Conservation (phyloP, 2,113 vertebrate genomes). For the Nothobranchius furzeri region DNA sequence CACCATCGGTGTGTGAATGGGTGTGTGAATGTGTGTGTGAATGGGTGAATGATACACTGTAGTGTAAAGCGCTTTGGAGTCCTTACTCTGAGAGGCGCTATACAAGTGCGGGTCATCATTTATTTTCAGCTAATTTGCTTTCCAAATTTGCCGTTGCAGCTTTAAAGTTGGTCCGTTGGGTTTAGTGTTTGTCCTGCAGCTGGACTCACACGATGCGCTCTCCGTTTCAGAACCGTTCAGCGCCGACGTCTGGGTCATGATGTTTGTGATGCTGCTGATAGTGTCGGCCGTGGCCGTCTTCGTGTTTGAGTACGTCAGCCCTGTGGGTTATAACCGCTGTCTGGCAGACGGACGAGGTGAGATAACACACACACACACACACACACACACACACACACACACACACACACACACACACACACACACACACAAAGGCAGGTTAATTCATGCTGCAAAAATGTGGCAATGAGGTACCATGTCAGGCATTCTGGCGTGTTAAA, state of each 20-base stretch:
- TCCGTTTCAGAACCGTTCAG: slow-evolving; percentile 92
- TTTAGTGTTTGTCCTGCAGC: not conserved
- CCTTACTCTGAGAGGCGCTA: too few species aligned
- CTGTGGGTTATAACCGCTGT: slow-evolving; percentile 98
- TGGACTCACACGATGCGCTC: not conserved
- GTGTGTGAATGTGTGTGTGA: too few species aligned
- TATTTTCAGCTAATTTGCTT: too few species aligned
- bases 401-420: slow-evolving; percentile 16
- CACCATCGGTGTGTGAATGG: too few species aligned
- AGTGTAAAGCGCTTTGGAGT: too few species aligned
- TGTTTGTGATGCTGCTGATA: slow-evolving; percentile 99
- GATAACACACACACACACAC: slow-evolving; percentile 38
- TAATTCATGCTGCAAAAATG: slow-evolving; percentile 20
- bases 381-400: too few species aligned
- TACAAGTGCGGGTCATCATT: too few species aligned
- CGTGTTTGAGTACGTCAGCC: slow-evolving; percentile 98
- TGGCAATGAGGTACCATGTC: slow-evolving; percentile 24
- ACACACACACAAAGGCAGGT: slow-evolving; percentile 8
- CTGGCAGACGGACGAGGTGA: slow-evolving; percentile 98
- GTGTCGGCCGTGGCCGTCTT: slow-evolving; percentile 97
- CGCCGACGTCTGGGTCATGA: slow-evolving; percentile 99
- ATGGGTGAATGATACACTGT: too few species aligned
- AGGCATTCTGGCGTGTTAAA: slow-evolving; percentile 9
- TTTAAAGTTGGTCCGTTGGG: too few species aligned
- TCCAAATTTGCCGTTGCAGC: too few species aligned